Conservation (phyloP, 2,113 vertebrate genomes). For the Cichladusa arquata region DNA sequence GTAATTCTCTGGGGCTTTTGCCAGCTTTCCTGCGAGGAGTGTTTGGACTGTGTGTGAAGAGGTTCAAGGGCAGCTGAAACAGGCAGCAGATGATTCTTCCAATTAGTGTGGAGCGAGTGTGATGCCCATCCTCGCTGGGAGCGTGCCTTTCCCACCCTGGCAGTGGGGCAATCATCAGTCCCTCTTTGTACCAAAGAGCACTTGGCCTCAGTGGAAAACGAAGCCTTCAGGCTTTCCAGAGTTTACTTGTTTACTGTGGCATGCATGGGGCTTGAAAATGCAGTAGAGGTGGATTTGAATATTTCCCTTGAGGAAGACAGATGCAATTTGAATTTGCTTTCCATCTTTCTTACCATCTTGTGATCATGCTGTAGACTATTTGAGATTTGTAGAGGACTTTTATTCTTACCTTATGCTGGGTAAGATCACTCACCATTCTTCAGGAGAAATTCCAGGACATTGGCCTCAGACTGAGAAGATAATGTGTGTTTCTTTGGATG, state of each 20-base stretch:
- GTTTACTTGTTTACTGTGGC: neutral
- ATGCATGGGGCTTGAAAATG: neutral
- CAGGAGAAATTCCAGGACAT: neutral
- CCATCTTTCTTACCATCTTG: neutral
- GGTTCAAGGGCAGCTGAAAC: conserved; percentile 2
- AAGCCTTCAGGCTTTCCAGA: neutral
- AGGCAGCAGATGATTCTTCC: neutral
- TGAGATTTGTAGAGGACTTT: neutral
- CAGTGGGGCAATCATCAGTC: neutral
- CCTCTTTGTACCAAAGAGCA: neutral
- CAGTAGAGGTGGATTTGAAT: neutral
- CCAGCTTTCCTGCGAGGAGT: neutral
- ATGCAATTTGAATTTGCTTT: neutral
- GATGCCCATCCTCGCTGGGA: neutral
- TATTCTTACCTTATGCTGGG: fast-evolving
- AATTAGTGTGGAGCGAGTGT: neutral
- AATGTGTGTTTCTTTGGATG: neutral
- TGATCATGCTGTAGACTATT: neutral
- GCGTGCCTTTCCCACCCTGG: neutral
- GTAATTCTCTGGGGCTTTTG: conserved; percentile 34
- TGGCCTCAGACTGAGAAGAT: neutral
- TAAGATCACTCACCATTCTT: neutral
- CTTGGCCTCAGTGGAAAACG: neutral
- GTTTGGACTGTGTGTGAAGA: conserved; percentile 31
- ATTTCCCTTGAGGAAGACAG: neutral